Evolutionary conservation across 2,113 vertebrate genomes (phyloP).

Genomic region (Myrmecobius fasciatus): DNA sequence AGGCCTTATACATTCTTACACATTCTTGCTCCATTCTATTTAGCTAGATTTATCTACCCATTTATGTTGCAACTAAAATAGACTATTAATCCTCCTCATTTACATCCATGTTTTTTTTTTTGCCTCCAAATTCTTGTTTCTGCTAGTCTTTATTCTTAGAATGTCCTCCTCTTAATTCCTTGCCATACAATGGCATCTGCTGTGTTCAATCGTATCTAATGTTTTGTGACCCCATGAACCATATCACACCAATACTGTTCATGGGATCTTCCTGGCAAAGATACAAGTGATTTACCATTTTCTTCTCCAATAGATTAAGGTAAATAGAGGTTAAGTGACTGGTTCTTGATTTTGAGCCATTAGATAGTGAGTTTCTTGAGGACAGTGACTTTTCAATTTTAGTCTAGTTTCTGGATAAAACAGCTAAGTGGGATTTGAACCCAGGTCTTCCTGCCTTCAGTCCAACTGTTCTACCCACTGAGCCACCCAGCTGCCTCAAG

Average conservation of each 20-base stretch:
- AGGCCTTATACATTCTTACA: too few species aligned
- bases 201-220: neutral
- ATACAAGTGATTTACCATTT: neutral
- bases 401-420: too few species aligned
- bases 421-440: too few species aligned
- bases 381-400: too few species aligned
- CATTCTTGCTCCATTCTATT: too few species aligned
- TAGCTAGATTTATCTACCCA: too few species aligned
- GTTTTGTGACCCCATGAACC: neutral
- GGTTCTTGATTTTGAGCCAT: neutral
- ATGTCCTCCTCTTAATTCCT: neutral
- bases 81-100: neutral
- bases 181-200: neutral
- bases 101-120: neutral
- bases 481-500: neutral
- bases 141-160: neutral
- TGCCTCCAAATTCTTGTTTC: neutral
- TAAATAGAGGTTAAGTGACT: neutral
- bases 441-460: neutral
- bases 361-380: too few species aligned
- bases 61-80: too few species aligned
- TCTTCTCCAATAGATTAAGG: neutral
- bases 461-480: neutral
- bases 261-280: neutral
- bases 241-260: neutral